A percentile compares a stretch with the other conserved stretches of the same genome.
phyloP scores from a whole-genome alignment of 2,888 invertebrate genomes.

The Diarsia rubi region DNA sequence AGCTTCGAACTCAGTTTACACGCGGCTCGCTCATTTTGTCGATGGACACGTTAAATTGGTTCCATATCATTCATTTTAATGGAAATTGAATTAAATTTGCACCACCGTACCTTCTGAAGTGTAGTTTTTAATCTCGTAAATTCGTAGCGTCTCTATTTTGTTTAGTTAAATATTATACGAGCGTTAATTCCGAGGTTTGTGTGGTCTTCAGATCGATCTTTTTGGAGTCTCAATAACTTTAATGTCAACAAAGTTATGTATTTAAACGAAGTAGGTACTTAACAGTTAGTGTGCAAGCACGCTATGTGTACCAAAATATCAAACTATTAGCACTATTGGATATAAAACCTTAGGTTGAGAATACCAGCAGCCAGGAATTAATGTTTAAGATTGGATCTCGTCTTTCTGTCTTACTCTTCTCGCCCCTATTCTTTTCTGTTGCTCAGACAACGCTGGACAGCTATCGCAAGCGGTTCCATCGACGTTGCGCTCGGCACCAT shows the following conservation, averaged over 20 bases:
- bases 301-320: neutral
- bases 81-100: slow-evolving; percentile 62
- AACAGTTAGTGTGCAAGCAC: neutral
- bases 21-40: slow-evolving; percentile 56
- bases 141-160: neutral
- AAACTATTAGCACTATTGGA: neutral
- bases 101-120: slow-evolving; percentile 15
- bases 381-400: neutral
- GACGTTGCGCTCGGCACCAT: neutral
- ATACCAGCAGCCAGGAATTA: neutral
- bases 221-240: no score
- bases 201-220: neutral
- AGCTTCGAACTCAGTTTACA: slow-evolving; percentile 38
- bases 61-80: slow-evolving; percentile 63
- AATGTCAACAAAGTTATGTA: neutral
- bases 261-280: neutral
- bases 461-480: neutral
- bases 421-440: no score
- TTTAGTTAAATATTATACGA: neutral
- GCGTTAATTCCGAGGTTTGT: neutral
- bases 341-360: neutral
- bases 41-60: slow-evolving; percentile 66
- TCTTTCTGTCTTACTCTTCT: neutral
- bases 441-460: neutral
- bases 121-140: neutral